Conservation (phyloP, 2,888 invertebrate species). For the Pherbina coryleti region DNA sequence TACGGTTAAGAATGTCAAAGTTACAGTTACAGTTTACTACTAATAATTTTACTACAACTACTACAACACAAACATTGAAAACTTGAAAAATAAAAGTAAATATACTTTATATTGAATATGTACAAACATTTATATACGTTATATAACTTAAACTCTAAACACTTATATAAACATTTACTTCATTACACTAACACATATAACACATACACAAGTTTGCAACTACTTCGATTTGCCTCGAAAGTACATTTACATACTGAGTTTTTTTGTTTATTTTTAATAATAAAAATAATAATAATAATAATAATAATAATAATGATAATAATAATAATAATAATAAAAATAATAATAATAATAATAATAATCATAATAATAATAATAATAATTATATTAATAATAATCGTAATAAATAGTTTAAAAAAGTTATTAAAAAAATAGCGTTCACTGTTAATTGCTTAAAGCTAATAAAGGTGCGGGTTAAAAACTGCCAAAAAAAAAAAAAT, state of each 20-base stretch:
- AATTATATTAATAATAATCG: conserved; percentile 1
- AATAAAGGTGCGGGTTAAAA: conserved; percentile 20
- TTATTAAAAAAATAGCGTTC: conserved; percentile 1
- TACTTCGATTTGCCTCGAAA: too few species aligned
- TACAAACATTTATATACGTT: background rate
- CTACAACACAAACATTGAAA: too few species aligned
- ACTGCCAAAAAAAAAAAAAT: background rate
- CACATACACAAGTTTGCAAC: background rate
- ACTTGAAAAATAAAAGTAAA: too few species aligned
- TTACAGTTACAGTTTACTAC: too few species aligned
- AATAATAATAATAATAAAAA: too few species aligned
- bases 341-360: conserved; percentile 11
- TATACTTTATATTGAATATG: background rate
- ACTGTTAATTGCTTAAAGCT: conserved; percentile 32
- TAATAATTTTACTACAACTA: too few species aligned
- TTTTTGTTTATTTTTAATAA: too few species aligned
- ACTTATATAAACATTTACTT: conserved; percentile 14
- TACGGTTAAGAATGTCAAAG: too few species aligned
- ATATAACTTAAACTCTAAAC: background rate
- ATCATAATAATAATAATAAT: conserved; percentile 13
- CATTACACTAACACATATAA: conserved; percentile 11
- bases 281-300: conserved; percentile 7
- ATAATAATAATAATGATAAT: too few species aligned
- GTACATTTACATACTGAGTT: too few species aligned
- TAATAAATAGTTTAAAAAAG: conserved; percentile 12